phyloP scores from a whole-genome alignment of 2,888 invertebrate species.

The Rhagophthalmus giganteus region DNA sequence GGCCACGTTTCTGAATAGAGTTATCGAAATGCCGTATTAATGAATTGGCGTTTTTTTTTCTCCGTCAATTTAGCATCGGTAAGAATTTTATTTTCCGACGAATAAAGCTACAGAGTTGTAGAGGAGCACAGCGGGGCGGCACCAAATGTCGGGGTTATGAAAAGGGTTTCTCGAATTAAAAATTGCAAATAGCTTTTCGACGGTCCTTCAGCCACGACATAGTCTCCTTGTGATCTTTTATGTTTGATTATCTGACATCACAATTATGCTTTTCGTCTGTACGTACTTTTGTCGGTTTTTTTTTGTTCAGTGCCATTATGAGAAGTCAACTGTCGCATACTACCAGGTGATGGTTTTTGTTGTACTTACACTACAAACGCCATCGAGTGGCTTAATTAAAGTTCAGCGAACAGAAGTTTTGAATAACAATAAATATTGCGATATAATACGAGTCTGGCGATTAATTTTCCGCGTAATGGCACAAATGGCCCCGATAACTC shows the following conservation, averaged over 20 bases:
- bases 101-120: conserved; percentile 11
- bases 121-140: conserved; percentile 19
- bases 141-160: conserved; percentile 21
- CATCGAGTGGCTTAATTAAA: not conserved
- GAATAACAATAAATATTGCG: not conserved
- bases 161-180: conserved; percentile 27
- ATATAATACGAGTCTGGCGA: no score
- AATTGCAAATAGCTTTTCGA: conserved; percentile 29
- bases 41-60: no score
- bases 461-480: conserved; percentile 15
- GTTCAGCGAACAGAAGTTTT: not conserved
- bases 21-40: conserved; percentile 25
- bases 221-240: conserved; percentile 12
- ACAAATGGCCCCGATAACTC: conserved; percentile 25
- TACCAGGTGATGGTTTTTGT: not conserved
- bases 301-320: not conserved
- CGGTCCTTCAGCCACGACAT: conserved; percentile 17
- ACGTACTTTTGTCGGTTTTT: not conserved
- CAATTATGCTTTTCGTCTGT: conserved; percentile 18
- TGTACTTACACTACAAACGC: no score
- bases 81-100: conserved; percentile 18
- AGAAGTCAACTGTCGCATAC: not conserved
- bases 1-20: conserved; percentile 12
- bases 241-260: conserved; percentile 19
- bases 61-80: no score